These are phyloP conservation scores for Urocynchramus pylzowi DNA, from an alignment of 2,113 vertebrate genomes.

Conservation along the genomic window DNA sequence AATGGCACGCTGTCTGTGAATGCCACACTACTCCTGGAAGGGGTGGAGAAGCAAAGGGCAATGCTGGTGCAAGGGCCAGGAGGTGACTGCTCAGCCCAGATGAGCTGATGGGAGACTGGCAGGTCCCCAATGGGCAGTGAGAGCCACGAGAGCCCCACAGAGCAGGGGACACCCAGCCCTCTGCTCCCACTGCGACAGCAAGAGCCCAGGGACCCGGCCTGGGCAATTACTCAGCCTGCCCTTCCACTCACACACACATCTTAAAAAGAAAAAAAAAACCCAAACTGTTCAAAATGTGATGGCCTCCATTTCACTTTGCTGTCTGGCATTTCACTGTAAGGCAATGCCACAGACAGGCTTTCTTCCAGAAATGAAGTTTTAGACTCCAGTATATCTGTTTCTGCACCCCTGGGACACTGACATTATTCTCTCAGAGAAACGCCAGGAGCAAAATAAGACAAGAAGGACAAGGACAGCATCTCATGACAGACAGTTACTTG, in stretches of 20 bases:
- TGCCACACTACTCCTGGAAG: rapidly evolving
- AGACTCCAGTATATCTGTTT: not conserved
- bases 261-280: not conserved
- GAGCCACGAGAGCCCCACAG: rapidly evolving
- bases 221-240: not conserved
- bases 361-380: not conserved
- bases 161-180: not conserved
- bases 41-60: not conserved
- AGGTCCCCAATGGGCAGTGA: not conserved
- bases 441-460: slow-evolving; percentile 30
- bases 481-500: not conserved
- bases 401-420: not conserved
- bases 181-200: rapidly evolving
- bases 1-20: rapidly evolving
- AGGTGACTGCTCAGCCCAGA: not conserved
- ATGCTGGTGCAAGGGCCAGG: not conserved
- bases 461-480: slow-evolving; percentile 50
- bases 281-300: not conserved
- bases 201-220: not conserved
- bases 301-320: not conserved
- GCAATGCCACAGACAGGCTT: not conserved
- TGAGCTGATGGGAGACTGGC: not conserved
- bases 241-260: not conserved
- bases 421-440: not conserved
- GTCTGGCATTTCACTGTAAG: not conserved